Conservation (phyloP, 37 sponge, comb jelly and placozoan species). For the Beroe ovata region DNA sequence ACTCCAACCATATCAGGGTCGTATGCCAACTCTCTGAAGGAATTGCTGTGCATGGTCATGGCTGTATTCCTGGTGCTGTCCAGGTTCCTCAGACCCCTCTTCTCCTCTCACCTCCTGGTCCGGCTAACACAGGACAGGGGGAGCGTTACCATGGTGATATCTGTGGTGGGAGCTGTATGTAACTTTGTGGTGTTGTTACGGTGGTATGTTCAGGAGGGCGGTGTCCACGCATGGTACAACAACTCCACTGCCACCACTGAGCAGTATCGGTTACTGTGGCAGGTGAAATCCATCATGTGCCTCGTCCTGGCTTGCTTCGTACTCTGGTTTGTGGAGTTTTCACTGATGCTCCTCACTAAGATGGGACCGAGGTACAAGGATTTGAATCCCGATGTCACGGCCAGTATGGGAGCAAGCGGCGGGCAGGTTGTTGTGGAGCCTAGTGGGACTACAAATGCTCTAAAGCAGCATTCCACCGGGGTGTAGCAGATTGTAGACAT, state of each 20-base stretch:
- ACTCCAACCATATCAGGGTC: background rate
- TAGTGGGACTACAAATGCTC: background rate
- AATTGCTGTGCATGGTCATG: background rate
- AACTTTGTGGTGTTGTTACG: background rate
- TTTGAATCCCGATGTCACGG: conserved; percentile 38
- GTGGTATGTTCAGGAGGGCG: conserved; percentile 62
- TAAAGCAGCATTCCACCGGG: no score
- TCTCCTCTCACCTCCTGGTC: background rate
- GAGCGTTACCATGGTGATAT: background rate
- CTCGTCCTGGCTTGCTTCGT: conserved; percentile 1
- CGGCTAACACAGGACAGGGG: background rate
- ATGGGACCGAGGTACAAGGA: conserved; percentile 44
- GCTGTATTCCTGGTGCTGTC: background rate
- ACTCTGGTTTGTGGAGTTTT: conserved; percentile 24
- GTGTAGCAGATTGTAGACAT: no score
- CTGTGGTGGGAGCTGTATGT: background rate
- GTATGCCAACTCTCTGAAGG: conserved; percentile 23
- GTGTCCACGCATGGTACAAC: background rate
- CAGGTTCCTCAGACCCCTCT: background rate
- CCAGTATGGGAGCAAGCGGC: background rate
- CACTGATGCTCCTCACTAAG: conserved; percentile 59
- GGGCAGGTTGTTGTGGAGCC: background rate
- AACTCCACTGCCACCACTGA: background rate
- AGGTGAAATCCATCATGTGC: conserved; percentile 14
- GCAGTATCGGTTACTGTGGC: background rate